These are phyloP conservation scores for Neosilurus hyrtlii DNA, from an alignment of 2,797 vertebrate genomes.

Conservation along the genomic window DNA sequence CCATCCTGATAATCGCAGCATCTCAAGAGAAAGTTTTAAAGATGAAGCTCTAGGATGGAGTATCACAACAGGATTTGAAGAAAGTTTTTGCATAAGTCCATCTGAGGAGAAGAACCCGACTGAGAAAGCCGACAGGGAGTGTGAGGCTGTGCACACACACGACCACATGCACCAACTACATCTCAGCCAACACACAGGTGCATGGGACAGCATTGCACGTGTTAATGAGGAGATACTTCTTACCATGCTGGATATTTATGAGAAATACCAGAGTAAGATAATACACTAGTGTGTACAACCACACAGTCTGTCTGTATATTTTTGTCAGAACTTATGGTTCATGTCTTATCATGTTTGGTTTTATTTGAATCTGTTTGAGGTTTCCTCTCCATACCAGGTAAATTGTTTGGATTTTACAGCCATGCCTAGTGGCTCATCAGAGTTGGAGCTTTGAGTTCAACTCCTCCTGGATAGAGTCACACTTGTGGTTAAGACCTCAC, in stretches of 20 bases:
- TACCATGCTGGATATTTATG: slow-evolving; percentile 59
- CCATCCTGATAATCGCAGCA: background rate
- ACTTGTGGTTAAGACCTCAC: no score
- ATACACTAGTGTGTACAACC: slow-evolving; percentile 1
- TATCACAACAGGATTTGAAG: background rate
- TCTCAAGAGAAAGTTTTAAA: background rate
- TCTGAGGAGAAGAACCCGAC: background rate
- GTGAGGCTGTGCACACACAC: slow-evolving; percentile 14
- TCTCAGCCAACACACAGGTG: slow-evolving; percentile 48
- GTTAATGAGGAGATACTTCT: slow-evolving; percentile 59
- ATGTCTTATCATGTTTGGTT: background rate
- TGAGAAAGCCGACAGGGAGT: slow-evolving; percentile 8
- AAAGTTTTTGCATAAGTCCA: background rate
- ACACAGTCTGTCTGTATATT: slow-evolving; percentile 8
- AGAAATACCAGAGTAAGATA: slow-evolving; percentile 55
- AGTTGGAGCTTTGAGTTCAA: no score
- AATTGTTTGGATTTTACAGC: no score
- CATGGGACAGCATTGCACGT: slow-evolving; percentile 59
- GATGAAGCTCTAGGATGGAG: background rate
- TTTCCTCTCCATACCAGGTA: background rate
- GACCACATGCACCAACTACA: slow-evolving; percentile 47
- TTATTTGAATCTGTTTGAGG: background rate
- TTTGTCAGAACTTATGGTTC: background rate
- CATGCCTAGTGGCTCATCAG: no score
- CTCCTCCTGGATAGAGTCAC: no score